Conservation (phyloP, 2,113 vertebrate genomes). For the Cyprichromis sp. region DNA sequence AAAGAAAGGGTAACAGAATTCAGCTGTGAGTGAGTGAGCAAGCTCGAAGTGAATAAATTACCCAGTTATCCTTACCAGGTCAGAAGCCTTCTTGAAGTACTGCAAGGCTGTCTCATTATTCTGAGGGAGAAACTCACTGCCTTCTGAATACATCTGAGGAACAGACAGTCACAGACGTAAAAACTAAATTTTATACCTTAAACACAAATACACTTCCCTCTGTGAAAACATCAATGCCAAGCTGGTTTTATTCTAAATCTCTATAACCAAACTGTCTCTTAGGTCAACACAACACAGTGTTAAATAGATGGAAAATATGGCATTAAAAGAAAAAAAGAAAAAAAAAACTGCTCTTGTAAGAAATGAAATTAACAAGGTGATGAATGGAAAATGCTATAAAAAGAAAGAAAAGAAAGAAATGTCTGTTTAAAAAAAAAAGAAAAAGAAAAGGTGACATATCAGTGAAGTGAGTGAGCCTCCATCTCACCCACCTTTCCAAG, state of each 20-base stretch:
- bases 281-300: fast-evolving
- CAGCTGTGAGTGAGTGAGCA: neutral
- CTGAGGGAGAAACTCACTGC: conserved; percentile 88
- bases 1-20: neutral
- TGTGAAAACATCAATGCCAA: neutral
- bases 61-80: conserved; percentile 76
- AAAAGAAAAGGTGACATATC: neutral
- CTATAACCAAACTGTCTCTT: neutral
- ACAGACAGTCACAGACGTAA: neutral
- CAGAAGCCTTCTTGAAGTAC: conserved; percentile 97
- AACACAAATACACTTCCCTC: neutral
- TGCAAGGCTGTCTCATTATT: conserved; percentile 95
- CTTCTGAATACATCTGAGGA: conserved; percentile 95
- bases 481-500: conserved; percentile 90
- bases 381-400: neutral
- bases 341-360: neutral
- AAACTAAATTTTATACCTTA: neutral
- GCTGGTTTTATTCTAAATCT: neutral
- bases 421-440: neutral
- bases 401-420: fast-evolving
- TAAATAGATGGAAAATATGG: neutral
- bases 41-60: neutral
- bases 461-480: neutral
- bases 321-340: neutral
- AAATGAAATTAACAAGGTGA: fast-evolving